phyloP scores from a whole-genome alignment of 1,140 invertebrate genomes.

The Achroia grisella region DNA sequence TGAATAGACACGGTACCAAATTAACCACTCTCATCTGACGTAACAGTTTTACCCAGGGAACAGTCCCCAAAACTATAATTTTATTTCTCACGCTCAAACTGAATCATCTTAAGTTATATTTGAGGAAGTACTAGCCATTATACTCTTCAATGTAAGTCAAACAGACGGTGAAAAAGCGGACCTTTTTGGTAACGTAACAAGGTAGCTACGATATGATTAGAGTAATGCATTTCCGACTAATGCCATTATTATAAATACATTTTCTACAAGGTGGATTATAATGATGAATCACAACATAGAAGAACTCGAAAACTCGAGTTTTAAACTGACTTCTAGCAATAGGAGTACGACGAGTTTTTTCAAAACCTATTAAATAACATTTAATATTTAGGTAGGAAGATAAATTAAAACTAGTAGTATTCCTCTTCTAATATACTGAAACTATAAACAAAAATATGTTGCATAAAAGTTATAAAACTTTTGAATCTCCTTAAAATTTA shows the following conservation, averaged over 20 bases:
- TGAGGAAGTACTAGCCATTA: constrained; percentile 59
- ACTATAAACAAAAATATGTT: too few relatives aligned
- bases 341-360: too few relatives aligned
- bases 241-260: constrained; percentile 57
- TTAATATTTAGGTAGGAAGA: too few relatives aligned
- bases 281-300: too few relatives aligned
- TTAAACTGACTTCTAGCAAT: too few relatives aligned
- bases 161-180: constrained; percentile 35
- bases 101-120: constrained; percentile 52
- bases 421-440: too few relatives aligned
- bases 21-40: not conserved
- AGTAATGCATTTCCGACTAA: constrained; percentile 46
- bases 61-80: constrained; percentile 37
- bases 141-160: constrained; percentile 56
- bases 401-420: too few relatives aligned
- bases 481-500: too few relatives aligned
- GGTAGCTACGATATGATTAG: constrained; percentile 35
- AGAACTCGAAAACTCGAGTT: too few relatives aligned
- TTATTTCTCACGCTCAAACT: constrained; percentile 50
- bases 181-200: constrained; percentile 35
- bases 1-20: not conserved
- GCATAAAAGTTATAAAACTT: too few relatives aligned
- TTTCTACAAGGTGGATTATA: constrained; percentile 29
- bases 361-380: too few relatives aligned
- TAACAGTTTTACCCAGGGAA: not conserved